These are phyloP conservation scores for Drosophila hamatofila DNA, from an alignment of 2,888 invertebrate genomes.

Conservation along the genomic window DNA sequence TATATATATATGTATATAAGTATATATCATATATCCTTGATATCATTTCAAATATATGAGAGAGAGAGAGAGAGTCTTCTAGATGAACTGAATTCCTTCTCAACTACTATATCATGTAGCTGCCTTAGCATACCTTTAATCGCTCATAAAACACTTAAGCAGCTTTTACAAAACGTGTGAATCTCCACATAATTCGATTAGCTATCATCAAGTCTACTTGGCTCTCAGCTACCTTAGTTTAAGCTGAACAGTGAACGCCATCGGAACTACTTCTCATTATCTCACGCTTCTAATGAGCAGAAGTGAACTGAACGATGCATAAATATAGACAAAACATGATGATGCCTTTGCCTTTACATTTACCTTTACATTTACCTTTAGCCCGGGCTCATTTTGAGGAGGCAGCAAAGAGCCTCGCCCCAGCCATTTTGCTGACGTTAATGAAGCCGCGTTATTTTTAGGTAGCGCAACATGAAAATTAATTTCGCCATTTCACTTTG, in stretches of 20 bases:
- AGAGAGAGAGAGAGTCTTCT: neutral
- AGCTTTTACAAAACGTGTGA: neutral
- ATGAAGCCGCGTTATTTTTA: slow-evolving; percentile 64
- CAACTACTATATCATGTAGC: neutral
- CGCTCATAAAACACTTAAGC: neutral
- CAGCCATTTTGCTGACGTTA: slow-evolving; percentile 41
- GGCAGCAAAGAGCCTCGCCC: neutral
- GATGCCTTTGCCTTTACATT: slow-evolving; percentile 2
- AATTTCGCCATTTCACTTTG: slow-evolving; percentile 56
- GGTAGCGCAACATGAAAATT: slow-evolving; percentile 60
- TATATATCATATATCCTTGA: neutral
- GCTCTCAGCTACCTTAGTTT: neutral
- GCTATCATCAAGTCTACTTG: neutral
- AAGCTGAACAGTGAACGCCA: neutral
- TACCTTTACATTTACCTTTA: neutral
- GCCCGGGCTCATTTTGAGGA: neutral
- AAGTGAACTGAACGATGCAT: slow-evolving; percentile 22
- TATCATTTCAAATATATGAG: neutral
- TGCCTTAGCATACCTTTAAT: neutral
- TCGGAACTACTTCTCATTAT: slow-evolving; percentile 13
- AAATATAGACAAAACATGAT: slow-evolving; percentile 29
- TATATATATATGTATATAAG: neutral
- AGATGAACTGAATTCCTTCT: neutral
- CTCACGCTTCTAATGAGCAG: slow-evolving; percentile 8
- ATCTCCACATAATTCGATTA: neutral